Conservation (phyloP, 2,113 vertebrate genomes). For the Dinomys branickii region DNA sequence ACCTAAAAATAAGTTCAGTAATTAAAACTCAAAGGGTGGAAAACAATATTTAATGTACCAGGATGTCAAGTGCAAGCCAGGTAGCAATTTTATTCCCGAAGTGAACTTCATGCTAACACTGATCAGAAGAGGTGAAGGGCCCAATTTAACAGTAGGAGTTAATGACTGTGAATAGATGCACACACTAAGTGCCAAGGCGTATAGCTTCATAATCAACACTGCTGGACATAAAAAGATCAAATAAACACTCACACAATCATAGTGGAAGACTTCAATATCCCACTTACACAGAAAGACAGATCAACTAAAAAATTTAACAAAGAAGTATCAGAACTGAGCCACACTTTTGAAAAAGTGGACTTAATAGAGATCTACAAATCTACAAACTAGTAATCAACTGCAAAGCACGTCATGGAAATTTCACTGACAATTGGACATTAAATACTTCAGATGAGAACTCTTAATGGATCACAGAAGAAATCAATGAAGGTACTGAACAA, state of each 20-base stretch:
- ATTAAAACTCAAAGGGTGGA: background rate
- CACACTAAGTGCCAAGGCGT: background rate
- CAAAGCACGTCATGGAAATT: background rate
- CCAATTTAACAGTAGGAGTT: background rate
- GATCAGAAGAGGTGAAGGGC: background rate
- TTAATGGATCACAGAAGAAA: background rate
- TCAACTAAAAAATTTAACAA: background rate
- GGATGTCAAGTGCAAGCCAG: background rate
- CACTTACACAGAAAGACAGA: background rate
- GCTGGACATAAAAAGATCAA: background rate
- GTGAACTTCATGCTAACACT: background rate
- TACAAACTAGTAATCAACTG: background rate
- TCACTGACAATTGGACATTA: background rate
- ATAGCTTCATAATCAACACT: background rate
- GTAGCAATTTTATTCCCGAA: background rate
- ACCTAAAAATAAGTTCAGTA: background rate
- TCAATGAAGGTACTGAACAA: background rate
- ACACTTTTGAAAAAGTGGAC: background rate
- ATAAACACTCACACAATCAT: background rate
- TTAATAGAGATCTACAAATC: background rate
- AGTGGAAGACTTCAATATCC: background rate
- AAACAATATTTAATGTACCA: background rate
- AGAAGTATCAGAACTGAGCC: background rate
- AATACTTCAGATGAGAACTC: background rate
- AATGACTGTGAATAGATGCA: background rate